These are phyloP conservation scores for Rhopalosiphum maidis DNA, from an alignment of 1,140 invertebrate species.

Conservation along the genomic window DNA sequence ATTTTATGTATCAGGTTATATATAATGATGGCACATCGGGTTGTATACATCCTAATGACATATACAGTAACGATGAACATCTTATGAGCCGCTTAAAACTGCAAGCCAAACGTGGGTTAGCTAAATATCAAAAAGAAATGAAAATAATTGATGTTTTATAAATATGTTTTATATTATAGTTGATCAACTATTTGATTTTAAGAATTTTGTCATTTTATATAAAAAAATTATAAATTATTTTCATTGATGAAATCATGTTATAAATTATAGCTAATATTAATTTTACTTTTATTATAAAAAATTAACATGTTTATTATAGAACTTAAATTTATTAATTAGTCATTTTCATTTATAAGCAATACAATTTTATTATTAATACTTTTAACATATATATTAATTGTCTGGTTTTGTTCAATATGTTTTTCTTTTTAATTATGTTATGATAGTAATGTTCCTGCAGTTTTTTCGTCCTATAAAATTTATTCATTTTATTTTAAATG, in stretches of 20 bases:
- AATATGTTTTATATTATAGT: background rate
- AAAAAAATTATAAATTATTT: background rate
- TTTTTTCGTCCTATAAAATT: background rate
- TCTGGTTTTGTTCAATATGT: background rate
- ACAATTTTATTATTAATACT: background rate
- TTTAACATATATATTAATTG: too few species aligned
- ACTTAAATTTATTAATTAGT: background rate
- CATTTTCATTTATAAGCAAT: too few species aligned
- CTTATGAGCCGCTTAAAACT: background rate
- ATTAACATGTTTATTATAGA: background rate
- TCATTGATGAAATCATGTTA: too few species aligned
- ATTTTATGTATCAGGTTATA: background rate
- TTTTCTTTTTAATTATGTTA: background rate
- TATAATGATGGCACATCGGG: background rate
- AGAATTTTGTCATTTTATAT: background rate
- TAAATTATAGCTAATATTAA: background rate
- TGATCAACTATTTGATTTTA: background rate
- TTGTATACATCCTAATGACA: background rate
- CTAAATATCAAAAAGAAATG: background rate
- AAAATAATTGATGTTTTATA: background rate
- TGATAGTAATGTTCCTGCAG: background rate
- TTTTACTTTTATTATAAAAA: background rate
- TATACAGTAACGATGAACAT: constrained; percentile 15
- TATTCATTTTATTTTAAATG: background rate
- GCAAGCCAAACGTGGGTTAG: background rate